Base-by-base conservation (phyloP, 2,113 vertebrate species). In the Phoenicopterus ruber region DNA sequence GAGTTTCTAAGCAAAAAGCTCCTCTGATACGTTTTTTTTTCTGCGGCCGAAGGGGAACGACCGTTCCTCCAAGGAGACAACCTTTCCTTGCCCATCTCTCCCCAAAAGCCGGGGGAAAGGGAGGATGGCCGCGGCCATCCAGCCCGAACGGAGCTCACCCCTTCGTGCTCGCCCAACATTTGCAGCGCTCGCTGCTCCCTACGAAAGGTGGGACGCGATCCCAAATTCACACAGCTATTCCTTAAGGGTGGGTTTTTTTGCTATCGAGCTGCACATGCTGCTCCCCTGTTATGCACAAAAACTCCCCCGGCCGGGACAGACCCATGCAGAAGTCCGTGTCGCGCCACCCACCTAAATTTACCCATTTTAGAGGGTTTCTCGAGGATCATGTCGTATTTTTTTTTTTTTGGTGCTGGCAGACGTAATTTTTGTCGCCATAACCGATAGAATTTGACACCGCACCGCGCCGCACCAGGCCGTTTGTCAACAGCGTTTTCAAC, bases 401-500 rank as follows among this genome's bases (percentile, higher is more conserved):
- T 32, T 13, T n/a, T 62, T 55, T 63, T 19, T 18, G 74, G 61
- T 49, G 13, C 80, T 63, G 79, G 93, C 90, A 83, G 47, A 66
- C 0, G 4, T 10, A 82, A 72, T 55, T 66, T 86, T 70, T 92
- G 91, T 93, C 50, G 0, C 95, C 62, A 34, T 71, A 73, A 79
- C 69, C 0, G 89, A 58, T 28, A 66, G 86, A 96, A 95, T 80
- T 61, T 82, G 96, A 97, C 89, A 93, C 95, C 49, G 2, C 38
- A 19, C 77, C 15, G 25, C 93, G 73, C 83, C 38, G 49, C 90
- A 94, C 89, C 93, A 96, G 94, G 95, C 95, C 93, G 49, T 96
- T 97, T 96, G 87, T 96, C 94, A 97, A 88, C 95, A 95, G 24
- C 7, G 4, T 95, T 97, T 95, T 97, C 96, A 97, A 73, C 97